Evolutionary conservation across 2,797 vertebrate genomes (phyloP).

Genomic region (Amniataba percoides): DNA sequence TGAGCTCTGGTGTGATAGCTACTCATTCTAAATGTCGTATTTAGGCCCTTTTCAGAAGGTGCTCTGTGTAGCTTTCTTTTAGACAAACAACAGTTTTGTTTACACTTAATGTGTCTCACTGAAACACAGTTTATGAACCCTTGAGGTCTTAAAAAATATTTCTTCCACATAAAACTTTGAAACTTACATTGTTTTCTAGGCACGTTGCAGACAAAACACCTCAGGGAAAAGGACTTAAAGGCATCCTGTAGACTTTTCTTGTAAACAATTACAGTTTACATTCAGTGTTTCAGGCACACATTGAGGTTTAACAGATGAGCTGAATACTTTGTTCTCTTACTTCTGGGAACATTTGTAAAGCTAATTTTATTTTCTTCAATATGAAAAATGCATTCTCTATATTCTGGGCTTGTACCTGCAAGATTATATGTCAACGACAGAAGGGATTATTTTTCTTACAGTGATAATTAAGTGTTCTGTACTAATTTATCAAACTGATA

Average conservation of each 20-base stretch:
- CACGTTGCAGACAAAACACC: neutral
- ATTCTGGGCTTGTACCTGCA: neutral
- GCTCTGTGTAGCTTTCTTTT: neutral
- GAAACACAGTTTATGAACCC: neutral
- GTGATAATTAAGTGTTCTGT: no score
- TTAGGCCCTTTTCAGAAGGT: neutral
- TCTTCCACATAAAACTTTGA: neutral
- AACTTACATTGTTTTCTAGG: neutral
- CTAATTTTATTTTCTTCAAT: neutral
- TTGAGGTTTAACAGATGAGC: neutral
- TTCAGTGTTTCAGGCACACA: neutral
- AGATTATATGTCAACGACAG: no score
- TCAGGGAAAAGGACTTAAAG: neutral
- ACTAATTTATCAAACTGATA: no score
- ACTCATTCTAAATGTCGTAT: no score
- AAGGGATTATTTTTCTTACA: no score
- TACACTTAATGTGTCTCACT: neutral
- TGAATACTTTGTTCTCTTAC: neutral
- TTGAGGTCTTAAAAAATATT: neutral
- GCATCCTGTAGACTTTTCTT: neutral
- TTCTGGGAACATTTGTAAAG: neutral
- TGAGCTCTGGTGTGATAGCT: no score
- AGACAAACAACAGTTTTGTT: neutral
- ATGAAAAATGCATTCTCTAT: neutral
- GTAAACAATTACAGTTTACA: neutral